phyloP scores from a whole-genome alignment of 2,797 vertebrate genomes.

The Gephyroberyx darwinii region DNA sequence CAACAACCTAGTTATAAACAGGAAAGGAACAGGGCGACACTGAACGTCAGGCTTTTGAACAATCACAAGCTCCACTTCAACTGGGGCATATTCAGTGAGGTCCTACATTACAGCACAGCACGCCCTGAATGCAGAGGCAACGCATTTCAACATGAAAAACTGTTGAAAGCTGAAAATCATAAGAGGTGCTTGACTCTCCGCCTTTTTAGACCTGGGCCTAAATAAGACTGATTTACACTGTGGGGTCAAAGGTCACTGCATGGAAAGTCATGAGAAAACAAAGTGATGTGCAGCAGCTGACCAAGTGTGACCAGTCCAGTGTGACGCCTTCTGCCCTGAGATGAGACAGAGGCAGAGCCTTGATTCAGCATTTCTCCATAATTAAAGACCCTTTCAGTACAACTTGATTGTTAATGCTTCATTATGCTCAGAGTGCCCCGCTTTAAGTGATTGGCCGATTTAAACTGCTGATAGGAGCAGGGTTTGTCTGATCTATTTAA shows the following conservation, averaged over 20 bases:
- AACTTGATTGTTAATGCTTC: slow-evolving; percentile 82
- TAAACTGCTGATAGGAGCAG: slow-evolving; percentile 86
- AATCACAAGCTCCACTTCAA: neutral
- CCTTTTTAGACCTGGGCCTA: neutral
- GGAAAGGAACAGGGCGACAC: slow-evolving; percentile 6
- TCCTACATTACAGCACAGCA: neutral
- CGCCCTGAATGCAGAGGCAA: too few relatives aligned
- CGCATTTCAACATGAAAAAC: neutral
- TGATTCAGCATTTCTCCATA: slow-evolving; percentile 80
- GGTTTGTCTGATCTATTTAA: slow-evolving; percentile 83
- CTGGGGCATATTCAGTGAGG: neutral
- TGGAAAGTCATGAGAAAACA: slow-evolving; percentile 17
- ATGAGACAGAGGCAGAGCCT: slow-evolving; percentile 53
- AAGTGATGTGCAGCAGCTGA: slow-evolving; percentile 35
- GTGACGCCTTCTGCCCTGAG: slow-evolving; percentile 37
- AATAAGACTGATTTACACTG: neutral
- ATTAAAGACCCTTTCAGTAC: slow-evolving; percentile 79
- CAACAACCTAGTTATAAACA: slow-evolving; percentile 20
- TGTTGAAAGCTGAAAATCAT: neutral
- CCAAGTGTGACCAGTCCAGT: slow-evolving; percentile 34
- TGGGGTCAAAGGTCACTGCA: neutral
- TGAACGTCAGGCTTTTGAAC: neutral
- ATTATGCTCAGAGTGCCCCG: slow-evolving; percentile 77
- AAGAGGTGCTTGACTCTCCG: neutral
- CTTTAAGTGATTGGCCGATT: slow-evolving; percentile 86